Evolutionary conservation across 2,797 vertebrate genomes (phyloP).

Genomic region (Coluber constrictor): DNA sequence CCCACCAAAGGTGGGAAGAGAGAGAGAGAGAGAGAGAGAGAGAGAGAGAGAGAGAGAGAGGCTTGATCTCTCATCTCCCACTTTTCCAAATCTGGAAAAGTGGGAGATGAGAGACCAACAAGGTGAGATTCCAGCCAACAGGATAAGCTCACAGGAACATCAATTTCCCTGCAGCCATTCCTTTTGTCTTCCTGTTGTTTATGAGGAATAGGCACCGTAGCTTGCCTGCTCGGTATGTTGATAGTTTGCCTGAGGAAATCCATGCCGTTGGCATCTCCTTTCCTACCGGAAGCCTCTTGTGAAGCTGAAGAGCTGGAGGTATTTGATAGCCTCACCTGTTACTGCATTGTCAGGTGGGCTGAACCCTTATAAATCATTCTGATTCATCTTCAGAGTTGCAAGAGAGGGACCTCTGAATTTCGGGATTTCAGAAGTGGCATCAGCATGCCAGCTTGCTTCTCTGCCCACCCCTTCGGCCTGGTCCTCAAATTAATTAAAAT

Average conservation of each 20-base stretch:
- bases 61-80: no score
- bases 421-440: background rate
- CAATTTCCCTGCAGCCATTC: background rate
- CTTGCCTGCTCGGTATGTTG: background rate
- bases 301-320: background rate
- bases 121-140: background rate
- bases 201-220: background rate
- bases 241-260: constrained; percentile 9
- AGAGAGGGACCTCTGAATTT: background rate
- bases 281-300: background rate
- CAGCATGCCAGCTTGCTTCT: background rate
- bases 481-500: background rate
- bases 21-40: no score
- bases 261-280: background rate
- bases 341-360: background rate
- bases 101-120: constrained; percentile 6
- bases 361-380: constrained; percentile 1
- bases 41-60: no score
- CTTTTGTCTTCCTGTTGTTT: background rate
- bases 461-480: background rate
- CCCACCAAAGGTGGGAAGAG: no score
- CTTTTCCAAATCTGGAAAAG: background rate
- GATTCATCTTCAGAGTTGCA: constrained; percentile 2
- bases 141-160: background rate
- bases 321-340: background rate